Base-by-base conservation (phyloP, 2,797 vertebrate genomes). In the Balearica regulorum region DNA sequence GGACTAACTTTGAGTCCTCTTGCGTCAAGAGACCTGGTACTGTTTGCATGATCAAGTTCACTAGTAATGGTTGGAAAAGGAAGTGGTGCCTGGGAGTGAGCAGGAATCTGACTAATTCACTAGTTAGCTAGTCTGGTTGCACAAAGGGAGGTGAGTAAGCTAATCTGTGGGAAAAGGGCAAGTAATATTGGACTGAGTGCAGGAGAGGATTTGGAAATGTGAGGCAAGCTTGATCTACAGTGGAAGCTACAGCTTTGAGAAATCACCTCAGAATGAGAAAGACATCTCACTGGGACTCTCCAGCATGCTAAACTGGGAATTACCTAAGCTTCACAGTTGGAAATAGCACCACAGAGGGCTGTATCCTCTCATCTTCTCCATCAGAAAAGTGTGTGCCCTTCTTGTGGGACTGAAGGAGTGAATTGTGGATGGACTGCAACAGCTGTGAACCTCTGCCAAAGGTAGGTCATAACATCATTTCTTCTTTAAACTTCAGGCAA, bases 1-100 rank as follows among this genome's bases (percentile, higher is more conserved):
- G 2, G 9, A 18, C 5, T 82, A 66, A 35, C 0, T 1, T 76
- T 24, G 14, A 2, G 1, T 70, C 5, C 10, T 86, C 48, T 49
- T 51, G 19, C 1, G 0, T 68, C 49, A 78, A 12, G 11, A 77
- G 43, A 54, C 19, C 39, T 49, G 22, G 6, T 49, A 26, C 10
- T 53, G 16, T 13, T 60, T 73, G 4, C 2, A 0, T 11, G 44
- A 64, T 13, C 13, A n/a, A 48, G 4, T 21, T 25, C 48, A 51
- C 13, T n/a, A 69, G 10, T 29, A 53, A 68, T 28, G 5, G 17
- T 1, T 55, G 17, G 19, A 48, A 17, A 44, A 71, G 33, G 58
- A 80, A 39, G 22, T 22, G 25, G 11, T 0, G 1, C 21, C 54
- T 37, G 14, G 6, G 3, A 35, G 22, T 53, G 33, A 55, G 51